Base-by-base conservation (phyloP, 1,140 invertebrate species). In the Leptoteleia sp. region DNA sequence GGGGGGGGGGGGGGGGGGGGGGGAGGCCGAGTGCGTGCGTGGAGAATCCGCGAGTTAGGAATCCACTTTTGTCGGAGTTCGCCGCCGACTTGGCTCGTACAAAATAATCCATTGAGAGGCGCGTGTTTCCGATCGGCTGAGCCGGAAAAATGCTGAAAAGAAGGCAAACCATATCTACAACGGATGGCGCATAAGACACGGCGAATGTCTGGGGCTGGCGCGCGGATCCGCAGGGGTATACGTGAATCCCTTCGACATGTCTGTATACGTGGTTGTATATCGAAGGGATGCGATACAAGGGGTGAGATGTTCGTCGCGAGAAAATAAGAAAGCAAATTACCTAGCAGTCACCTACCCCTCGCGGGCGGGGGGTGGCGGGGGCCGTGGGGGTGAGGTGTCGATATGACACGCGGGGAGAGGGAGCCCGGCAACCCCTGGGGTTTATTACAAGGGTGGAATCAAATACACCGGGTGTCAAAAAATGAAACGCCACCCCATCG, bases 391-490 rank as follows among this genome's bases (percentile, higher is more conserved):
- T 77, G 84, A 89, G 88, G 88, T 90, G 88, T 89, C 88, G 88
- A 90, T 89, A 89, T 89, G 87, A 90, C 88, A 88, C 88, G 87
- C 88, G 85, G 85, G 83, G 82, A 81, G 81, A 78, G 65, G 61
- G 68, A 76, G 43, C 43, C 31, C 55, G 65, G 57, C 76, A 77
- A 84, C 86, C 84, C 84, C 83, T 84, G 84, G 87, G 86, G 87
- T 90, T 90, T 90, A 90, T 89, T 89, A 90, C 88, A 89, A 86
- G 87, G 88, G 87, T 87, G 85, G 86, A 90, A 90, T 90, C 89
- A 90, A 90, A 88, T 90, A 89, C 87, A 90, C 87, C 88, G 89
- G 89, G 89, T 88, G 89, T 89, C 89, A 88, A 89, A 90, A 90
- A 90, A 89, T 89, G 86, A 89, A 90, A 88, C 82, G 81, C 79